A percentile compares a stretch with the other conserved stretches of the same genome.
Conservation (phyloP, 2,797 vertebrate species). For the Champsocephalus gunnari region DNA sequence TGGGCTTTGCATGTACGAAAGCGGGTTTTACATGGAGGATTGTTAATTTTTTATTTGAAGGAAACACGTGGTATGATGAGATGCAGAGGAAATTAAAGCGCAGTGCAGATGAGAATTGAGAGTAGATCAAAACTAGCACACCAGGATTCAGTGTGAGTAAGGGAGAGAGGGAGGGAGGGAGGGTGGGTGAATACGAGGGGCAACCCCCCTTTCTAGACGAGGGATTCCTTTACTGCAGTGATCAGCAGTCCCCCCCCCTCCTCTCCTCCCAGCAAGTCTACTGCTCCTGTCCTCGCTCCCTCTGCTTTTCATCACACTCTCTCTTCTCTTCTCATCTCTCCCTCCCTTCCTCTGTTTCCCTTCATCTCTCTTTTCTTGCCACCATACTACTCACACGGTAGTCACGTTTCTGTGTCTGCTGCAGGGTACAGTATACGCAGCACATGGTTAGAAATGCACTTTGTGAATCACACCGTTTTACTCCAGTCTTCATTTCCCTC, state of each 20-base stretch:
- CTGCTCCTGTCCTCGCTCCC: constrained; percentile 20
- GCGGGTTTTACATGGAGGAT: background rate
- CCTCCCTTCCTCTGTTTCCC: background rate
- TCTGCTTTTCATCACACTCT: constrained; percentile 26
- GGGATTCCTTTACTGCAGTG: constrained; percentile 89
- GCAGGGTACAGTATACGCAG: constrained; percentile 74
- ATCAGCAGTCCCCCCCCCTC: constrained; percentile 73
- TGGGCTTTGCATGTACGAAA: constrained; percentile 10
- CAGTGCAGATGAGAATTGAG: constrained; percentile 78
- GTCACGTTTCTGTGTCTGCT: constrained; percentile 73
- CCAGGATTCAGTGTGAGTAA: constrained; percentile 66
- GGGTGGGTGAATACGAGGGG: constrained; percentile 70
- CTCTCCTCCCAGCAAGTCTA: constrained; percentile 12
- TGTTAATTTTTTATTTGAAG: constrained; percentile 20
- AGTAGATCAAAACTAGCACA: constrained; percentile 71
- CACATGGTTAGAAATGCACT: constrained; percentile 66
- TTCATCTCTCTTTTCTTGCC: background rate
- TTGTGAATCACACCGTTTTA: constrained; percentile 66
- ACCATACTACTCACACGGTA: background rate
- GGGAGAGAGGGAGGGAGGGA: constrained; percentile 23
- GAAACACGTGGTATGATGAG: constrained; percentile 30
- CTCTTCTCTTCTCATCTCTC: background rate
- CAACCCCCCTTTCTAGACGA: constrained; percentile 83
- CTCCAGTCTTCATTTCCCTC: constrained; percentile 74
- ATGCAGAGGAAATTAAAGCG: constrained; percentile 67